Base-by-base conservation (phyloP, 2,113 vertebrate genomes). In the Osmerus eperlanus region DNA sequence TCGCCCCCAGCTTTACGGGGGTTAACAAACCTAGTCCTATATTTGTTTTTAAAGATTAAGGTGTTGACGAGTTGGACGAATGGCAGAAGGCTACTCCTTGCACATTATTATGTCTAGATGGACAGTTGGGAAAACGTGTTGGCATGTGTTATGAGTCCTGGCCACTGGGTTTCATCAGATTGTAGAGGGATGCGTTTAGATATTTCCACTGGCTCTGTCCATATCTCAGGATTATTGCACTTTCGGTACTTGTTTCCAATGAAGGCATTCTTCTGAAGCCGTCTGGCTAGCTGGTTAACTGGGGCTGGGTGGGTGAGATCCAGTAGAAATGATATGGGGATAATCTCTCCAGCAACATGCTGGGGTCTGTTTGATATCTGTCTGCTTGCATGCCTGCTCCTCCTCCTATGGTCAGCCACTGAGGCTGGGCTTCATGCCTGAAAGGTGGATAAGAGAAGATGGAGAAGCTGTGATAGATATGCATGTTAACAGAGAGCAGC, bases 171-270 rank as follows among this genome's bases (percentile, higher is more conserved):
- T 75, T 71, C 70, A 75, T 75, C 77, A 68, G 70, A 54, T 65
- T 72, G 79, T 67, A 52, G 21, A 75, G 36, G 67, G 73, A 75
- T 67, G 47, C 78, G 65, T 65, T 65, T 71, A 76, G 70, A 71
- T 58, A 58, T 60, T 25, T 64, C 15, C 19, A 60, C 14, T 12
- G 25, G 59, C 82, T 87, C 81, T 84, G 87, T 88, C 84, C 75
- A 82, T 86, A 89, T 90, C 90, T 91, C 90, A 91, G 91, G 90
- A 91, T 88, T 73, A 83, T 84, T 77, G 84, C 84, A 84, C 87
- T 89, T 84, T 83, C 47, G 85, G 83, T 83, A 83, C 83, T 76
- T 75, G 23, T 32, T 71, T 83, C 68, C 76, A 55, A 70, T 47
- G 78, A 87, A 81, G 83, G 85, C 82, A 81, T 84, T 80, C 69